A percentile compares a stretch with the other conserved stretches of the same genome.
Conservation (phyloP, 2,113 vertebrate genomes). For the Aleadryas rufinucha region DNA sequence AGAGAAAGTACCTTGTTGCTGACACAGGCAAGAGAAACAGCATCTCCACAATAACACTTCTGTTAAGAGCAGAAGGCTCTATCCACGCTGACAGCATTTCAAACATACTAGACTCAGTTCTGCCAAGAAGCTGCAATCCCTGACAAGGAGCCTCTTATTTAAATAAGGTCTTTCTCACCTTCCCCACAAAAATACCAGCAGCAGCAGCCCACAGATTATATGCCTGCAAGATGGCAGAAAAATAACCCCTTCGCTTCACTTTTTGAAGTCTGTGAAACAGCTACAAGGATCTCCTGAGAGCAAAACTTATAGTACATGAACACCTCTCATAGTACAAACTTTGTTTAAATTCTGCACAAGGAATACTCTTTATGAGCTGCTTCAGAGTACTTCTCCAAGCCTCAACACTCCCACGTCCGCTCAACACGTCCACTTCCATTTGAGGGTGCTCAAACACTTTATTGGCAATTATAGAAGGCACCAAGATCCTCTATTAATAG, state of each 20-base stretch:
- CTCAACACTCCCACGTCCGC: neutral
- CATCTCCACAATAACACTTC: slow-evolving; percentile 1
- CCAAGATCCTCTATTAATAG: neutral
- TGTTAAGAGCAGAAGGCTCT: slow-evolving; percentile 21
- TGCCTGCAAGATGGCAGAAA: neutral
- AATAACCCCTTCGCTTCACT: neutral
- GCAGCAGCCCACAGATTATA: neutral
- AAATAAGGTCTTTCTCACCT: slow-evolving; percentile 15
- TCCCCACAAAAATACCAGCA: neutral
- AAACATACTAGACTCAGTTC: neutral
- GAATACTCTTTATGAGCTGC: neutral
- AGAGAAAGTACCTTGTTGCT: neutral
- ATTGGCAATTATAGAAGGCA: neutral
- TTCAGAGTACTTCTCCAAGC: neutral
- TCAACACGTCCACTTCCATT: neutral
- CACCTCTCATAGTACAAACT: neutral
- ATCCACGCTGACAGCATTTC: neutral
- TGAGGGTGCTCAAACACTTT: neutral
- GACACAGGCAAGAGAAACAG: slow-evolving; percentile 9
- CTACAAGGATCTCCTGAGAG: neutral
- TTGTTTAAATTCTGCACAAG: neutral
- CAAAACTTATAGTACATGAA: neutral
- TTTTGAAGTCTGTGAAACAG: neutral
- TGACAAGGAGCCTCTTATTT: neutral
- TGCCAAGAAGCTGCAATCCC: neutral